Conservation (phyloP, 2,797 vertebrate species). For the Spinus olivaceus region DNA sequence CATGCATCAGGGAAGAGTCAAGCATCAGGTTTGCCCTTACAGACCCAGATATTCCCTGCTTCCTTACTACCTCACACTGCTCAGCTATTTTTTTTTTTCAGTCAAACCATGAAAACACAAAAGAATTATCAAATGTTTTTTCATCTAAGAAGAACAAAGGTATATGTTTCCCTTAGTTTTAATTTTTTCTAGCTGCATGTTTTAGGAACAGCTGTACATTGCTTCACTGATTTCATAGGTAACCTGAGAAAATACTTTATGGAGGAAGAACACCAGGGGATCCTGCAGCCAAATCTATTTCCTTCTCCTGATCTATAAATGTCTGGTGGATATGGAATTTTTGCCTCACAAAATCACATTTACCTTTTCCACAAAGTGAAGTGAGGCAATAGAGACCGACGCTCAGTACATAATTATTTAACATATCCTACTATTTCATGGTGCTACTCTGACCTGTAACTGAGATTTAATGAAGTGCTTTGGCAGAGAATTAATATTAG, state of each 20-base stretch:
- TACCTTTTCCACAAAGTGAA: conserved; percentile 39
- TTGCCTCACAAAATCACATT: conserved; percentile 44
- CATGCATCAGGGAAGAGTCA: not conserved
- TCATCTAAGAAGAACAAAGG: not conserved
- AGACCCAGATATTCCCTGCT: not conserved
- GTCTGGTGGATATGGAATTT: conserved; percentile 26
- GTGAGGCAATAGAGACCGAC: conserved; percentile 3
- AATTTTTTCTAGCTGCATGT: not conserved
- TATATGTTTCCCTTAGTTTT: not conserved
- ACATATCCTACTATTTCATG: conserved; percentile 60
- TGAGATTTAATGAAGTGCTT: conserved; percentile 64
- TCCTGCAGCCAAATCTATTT: conserved; percentile 41
- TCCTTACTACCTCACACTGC: not conserved
- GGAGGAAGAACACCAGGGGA: conserved; percentile 28
- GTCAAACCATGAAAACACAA: not conserved
- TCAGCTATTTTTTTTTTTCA: not conserved
- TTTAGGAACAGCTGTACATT: conserved; percentile 4
- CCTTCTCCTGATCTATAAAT: conserved; percentile 42
- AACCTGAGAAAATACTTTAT: conserved; percentile 54
- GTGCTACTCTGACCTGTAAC: conserved; percentile 52
- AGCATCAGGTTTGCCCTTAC: not conserved
- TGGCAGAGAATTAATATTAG: conserved; percentile 49
- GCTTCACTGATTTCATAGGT: conserved; percentile 43
- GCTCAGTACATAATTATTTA: conserved; percentile 55
- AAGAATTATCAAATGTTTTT: not conserved